Evolutionary conservation across 2,888 invertebrate species (phyloP), one percentile per base, ranked within the genome.

Genomic region (Acrocera orbiculus): DNA sequence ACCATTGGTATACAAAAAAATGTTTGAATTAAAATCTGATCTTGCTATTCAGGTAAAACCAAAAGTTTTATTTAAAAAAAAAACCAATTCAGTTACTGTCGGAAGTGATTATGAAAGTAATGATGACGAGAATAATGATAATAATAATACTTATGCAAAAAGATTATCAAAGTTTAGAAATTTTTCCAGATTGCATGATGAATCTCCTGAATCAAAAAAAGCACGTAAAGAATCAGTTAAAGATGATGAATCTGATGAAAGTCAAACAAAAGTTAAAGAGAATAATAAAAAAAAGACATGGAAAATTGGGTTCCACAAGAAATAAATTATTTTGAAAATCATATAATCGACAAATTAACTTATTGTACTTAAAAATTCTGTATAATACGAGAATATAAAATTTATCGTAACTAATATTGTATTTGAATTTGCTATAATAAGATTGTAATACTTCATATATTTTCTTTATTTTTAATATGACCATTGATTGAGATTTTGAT

Each of bases 201-300:
- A 92, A 58, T 80, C 80, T 1, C 65, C 74, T 0, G 77, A 82
- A 39, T 81, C 81, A 46, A 78, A 79, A 54, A 79, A 76, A 49
- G 73, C 74, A 5, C 69, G 95, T 19, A 96, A 96, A 51, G 80
- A 87, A 48, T 77, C 77, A 0, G 66, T 92, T 0, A 93, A 90
- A 60, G 82, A 85, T 33, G 78, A 77, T 32, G 74, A 87, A 50
- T 79, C 90, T 1, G 89, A 92, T 44, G 86, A 78, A 50, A 67
- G 93, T 30, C 83, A 86, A 65, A 66, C 64, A 0, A 96, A 96
- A 66, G 69, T 82, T 1, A 90, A 89, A 47, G 96, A 96, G 56
- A 86, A 93, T 56, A 59, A 92, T 0, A 96, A 96, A 53, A 95
- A 92, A 51, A 51, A 67, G 82, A 42, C 76, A 82, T 51, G 85